phyloP scores from a whole-genome alignment of 2,888 invertebrate genomes.

The Torymus aiolomorphi region DNA sequence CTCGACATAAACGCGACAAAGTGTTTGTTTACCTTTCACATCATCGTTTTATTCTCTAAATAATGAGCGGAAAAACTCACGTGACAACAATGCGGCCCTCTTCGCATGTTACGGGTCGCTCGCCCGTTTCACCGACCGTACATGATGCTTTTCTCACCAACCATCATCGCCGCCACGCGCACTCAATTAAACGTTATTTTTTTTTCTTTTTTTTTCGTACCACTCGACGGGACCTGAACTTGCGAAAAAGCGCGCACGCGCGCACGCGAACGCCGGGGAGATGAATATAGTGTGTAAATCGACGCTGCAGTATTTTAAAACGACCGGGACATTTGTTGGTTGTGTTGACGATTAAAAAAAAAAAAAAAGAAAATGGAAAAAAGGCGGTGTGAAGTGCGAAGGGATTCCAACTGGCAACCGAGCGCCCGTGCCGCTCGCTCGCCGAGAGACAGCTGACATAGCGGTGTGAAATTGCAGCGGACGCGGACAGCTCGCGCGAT shows the following conservation, averaged over 20 bases:
- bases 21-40: no score
- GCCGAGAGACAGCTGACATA: slow-evolving; percentile 61
- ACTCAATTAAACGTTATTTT: no score
- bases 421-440: background rate
- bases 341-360: no score
- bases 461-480: slow-evolving; percentile 38
- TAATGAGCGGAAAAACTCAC: no score
- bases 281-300: background rate
- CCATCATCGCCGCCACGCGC: no score
- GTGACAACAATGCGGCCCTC: slow-evolving; percentile 47
- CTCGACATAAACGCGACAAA: background rate
- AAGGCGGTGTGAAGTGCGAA: slow-evolving; percentile 52
- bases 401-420: slow-evolving; percentile 65
- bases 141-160: background rate
- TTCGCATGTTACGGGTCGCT: slow-evolving; percentile 67
- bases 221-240: no score
- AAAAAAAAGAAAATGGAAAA: background rate
- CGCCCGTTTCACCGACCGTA: slow-evolving; percentile 14
- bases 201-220: no score
- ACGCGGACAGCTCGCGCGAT: slow-evolving; percentile 5
- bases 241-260: no score
- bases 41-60: no score
- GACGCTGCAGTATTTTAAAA: slow-evolving; percentile 59
- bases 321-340: slow-evolving; percentile 61
- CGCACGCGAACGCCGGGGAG: no score